phyloP scores from a whole-genome alignment of 2,113 vertebrate species.

The Salvelinus sp. region DNA sequence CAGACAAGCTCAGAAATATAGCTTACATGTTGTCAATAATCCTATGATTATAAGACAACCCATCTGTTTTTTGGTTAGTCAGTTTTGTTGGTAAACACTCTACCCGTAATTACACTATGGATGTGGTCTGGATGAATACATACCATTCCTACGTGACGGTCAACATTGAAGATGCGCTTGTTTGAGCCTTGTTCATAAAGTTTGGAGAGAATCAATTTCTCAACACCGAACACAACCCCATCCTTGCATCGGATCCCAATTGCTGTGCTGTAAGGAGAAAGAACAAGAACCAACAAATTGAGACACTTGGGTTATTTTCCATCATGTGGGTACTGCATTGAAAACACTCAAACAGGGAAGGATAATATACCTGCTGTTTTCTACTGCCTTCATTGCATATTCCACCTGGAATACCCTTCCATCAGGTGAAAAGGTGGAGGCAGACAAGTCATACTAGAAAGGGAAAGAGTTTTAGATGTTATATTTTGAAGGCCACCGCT shows the following conservation, averaged over 20 bases:
- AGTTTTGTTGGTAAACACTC: not conserved
- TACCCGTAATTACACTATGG: too few relatives aligned
- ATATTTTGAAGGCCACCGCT: not conserved
- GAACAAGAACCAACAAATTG: not conserved
- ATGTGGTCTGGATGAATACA: slow-evolving; percentile 37
- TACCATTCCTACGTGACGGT: slow-evolving; percentile 97
- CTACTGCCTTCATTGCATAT: slow-evolving; percentile 98
- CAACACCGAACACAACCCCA: slow-evolving; percentile 95
- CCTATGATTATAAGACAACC: too few relatives aligned
- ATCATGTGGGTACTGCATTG: not conserved
- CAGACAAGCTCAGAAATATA: too few relatives aligned
- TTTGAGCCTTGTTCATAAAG: slow-evolving; percentile 98
- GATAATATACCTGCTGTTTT: slow-evolving; percentile 88
- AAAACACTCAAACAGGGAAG: not conserved
- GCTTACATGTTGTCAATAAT: too few relatives aligned
- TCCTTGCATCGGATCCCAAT: slow-evolving; percentile 97
- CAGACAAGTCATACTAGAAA: slow-evolving; percentile 91
- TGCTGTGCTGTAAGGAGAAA: slow-evolving; percentile 82
- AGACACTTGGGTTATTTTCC: not conserved
- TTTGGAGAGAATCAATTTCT: slow-evolving; percentile 96
- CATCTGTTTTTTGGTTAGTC: too few relatives aligned
- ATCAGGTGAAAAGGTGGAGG: slow-evolving; percentile 97
- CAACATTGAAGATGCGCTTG: slow-evolving; percentile 97
- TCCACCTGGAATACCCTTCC: slow-evolving; percentile 98
- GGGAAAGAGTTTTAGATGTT: not conserved